A percentile compares a stretch with the other conserved stretches of the same genome.
Evolutionary conservation across 2,797 vertebrate genomes (phyloP).

Genomic region (Morelia viridis): DNA sequence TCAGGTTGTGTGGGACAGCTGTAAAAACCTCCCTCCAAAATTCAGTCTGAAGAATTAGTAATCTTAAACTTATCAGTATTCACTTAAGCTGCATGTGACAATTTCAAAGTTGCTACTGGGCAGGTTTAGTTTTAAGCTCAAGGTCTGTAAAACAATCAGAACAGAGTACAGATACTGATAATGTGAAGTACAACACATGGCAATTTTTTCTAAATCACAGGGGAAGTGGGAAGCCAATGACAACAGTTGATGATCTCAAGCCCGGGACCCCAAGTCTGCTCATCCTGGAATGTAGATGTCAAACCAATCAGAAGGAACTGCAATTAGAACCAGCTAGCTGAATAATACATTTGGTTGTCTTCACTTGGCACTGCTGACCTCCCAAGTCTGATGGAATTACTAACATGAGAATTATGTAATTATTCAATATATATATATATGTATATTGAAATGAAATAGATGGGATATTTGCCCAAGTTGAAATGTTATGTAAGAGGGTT

Average conservation of each 20-base stretch:
- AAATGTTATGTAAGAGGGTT: slow-evolving; percentile 38
- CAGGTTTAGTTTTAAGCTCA: slow-evolving; percentile 4
- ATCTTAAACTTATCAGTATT: slow-evolving; percentile 44
- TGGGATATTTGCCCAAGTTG: slow-evolving; percentile 20
- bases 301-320: not conserved
- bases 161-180: slow-evolving; percentile 43
- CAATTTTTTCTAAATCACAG: not conserved
- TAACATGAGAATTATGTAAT: slow-evolving; percentile 31
- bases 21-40: slow-evolving; percentile 4
- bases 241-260: slow-evolving; percentile 57
- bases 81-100: not conserved
- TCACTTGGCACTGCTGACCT: slow-evolving; percentile 29
- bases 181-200: slow-evolving; percentile 52
- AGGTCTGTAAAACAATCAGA: slow-evolving; percentile 30
- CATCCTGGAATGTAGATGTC: slow-evolving; percentile 34
- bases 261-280: rapidly evolving
- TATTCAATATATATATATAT: not conserved
- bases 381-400: slow-evolving; percentile 47
- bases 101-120: not conserved
- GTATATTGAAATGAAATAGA: slow-evolving; percentile 17
- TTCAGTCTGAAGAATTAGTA: slow-evolving; percentile 18
- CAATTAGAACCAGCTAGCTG: slow-evolving; percentile 47
- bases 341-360: slow-evolving; percentile 25
- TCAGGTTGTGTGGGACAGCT: not conserved
- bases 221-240: slow-evolving; percentile 35